Evolutionary conservation across 2,113 vertebrate genomes (phyloP).

Genomic region (Tychaedon coryphoeus): DNA sequence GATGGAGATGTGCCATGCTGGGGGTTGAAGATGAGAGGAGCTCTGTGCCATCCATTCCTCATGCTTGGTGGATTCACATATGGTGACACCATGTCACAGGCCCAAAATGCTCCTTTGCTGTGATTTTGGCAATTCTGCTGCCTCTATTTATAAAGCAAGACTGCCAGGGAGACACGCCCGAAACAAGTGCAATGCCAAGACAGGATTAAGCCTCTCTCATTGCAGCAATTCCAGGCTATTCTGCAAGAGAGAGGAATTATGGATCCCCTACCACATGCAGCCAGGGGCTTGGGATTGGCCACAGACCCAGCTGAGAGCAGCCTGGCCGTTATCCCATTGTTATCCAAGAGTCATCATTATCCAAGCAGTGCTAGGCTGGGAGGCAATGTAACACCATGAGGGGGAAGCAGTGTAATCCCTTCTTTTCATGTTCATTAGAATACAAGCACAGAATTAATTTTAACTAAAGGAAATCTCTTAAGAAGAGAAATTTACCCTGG

Average conservation of each 20-base stretch:
- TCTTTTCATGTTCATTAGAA: not conserved
- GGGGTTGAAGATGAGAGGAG: not conserved
- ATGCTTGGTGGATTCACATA: not conserved
- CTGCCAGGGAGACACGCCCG: not conserved
- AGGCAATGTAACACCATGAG: accelerated
- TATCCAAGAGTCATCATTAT: not conserved
- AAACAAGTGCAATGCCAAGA: not conserved
- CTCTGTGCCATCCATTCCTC: not conserved
- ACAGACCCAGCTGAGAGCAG: not conserved
- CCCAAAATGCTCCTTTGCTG: not conserved
- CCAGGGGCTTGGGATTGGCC: not conserved
- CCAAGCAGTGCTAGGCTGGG: not conserved
- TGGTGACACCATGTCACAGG: not conserved
- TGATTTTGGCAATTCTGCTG: not conserved
- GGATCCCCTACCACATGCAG: not conserved
- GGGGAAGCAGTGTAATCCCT: not conserved
- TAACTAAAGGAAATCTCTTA: not conserved
- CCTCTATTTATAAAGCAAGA: conserved; percentile 57
- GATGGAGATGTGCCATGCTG: too few relatives aligned
- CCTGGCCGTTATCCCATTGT: not conserved
- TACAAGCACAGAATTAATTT: not conserved
- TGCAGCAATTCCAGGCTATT: not conserved
- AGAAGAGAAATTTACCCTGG: not conserved
- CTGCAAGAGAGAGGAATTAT: not conserved
- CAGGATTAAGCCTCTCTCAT: conserved; percentile 28